phyloP scores from a whole-genome alignment of 2,797 vertebrate genomes.

The Peromyscus aztecus region DNA sequence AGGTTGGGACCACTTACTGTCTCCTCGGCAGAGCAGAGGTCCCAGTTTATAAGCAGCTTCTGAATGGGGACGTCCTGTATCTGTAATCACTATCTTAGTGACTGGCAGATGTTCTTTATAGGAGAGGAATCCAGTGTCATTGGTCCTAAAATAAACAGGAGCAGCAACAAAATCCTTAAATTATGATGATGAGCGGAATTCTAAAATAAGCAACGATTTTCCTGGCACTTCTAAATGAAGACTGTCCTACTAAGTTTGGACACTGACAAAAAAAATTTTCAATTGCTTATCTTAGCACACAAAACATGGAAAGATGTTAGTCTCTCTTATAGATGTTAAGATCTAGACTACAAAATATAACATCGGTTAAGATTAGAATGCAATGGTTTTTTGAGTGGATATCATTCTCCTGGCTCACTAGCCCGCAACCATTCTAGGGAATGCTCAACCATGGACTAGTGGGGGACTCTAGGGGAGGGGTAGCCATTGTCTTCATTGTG shows the following conservation, averaged over 20 bases:
- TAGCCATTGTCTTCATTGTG: not conserved
- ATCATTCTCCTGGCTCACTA: not conserved
- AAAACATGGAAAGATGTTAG: not conserved
- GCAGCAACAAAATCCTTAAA: constrained; percentile 63
- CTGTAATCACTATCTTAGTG: constrained; percentile 93
- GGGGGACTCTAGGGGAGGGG: too few relatives aligned
- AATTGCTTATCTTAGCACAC: not conserved
- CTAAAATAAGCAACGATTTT: constrained; percentile 43
- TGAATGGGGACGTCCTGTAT: constrained; percentile 91
- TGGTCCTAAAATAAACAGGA: constrained; percentile 89
- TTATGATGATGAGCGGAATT: constrained; percentile 58
- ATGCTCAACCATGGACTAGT: not conserved
- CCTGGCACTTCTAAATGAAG: constrained; percentile 53
- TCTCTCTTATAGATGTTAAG: not conserved
- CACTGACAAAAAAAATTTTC: not conserved
- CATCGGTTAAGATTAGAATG: not conserved
- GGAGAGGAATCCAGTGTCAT: constrained; percentile 93
- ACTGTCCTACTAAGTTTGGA: constrained; percentile 25
- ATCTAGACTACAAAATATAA: constrained; percentile 4
- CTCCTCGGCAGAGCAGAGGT: constrained; percentile 94
- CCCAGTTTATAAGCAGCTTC: constrained; percentile 94
- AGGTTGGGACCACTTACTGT: constrained; percentile 92
- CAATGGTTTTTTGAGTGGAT: not conserved
- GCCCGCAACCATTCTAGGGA: too few relatives aligned
- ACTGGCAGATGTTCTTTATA: constrained; percentile 95